Conservation (phyloP, 2,113 vertebrate genomes). For the Strix uralensis region DNA sequence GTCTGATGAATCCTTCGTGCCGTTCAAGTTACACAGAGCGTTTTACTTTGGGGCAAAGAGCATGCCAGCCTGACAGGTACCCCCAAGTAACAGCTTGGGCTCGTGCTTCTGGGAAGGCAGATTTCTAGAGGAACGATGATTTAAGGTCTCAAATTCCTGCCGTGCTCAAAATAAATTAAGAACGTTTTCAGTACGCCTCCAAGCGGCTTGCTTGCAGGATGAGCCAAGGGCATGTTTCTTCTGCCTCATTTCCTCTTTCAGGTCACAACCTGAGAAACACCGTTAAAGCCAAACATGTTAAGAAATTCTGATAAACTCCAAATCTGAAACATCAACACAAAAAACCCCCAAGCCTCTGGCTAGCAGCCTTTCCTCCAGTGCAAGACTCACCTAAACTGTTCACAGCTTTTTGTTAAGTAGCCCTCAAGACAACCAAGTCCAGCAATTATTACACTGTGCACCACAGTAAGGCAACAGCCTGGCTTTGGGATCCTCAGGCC, state of each 20-base stretch:
- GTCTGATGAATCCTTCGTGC: fast-evolving
- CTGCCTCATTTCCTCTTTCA: background rate
- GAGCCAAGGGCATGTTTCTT: background rate
- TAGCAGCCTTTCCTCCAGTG: background rate
- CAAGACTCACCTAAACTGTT: background rate
- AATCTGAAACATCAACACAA: background rate
- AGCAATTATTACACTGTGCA: background rate
- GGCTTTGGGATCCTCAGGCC: background rate
- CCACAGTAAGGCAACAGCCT: background rate
- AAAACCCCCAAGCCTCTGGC: background rate
- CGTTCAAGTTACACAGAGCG: fast-evolving
- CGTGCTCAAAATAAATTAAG: background rate
- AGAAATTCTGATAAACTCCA: background rate
- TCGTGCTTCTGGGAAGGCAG: background rate
- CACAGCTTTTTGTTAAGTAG: background rate
- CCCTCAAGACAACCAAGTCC: background rate
- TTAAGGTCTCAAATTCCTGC: background rate
- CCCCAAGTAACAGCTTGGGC: background rate
- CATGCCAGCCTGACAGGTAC: background rate
- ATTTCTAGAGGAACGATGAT: background rate
- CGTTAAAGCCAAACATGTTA: background rate
- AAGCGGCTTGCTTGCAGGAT: background rate
- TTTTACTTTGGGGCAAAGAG: background rate
- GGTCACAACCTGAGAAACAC: background rate
- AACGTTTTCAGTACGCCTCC: background rate